These are phyloP conservation scores for Galerucella pusilla DNA, from an alignment of 2,888 invertebrate genomes.

Conservation along the genomic window DNA sequence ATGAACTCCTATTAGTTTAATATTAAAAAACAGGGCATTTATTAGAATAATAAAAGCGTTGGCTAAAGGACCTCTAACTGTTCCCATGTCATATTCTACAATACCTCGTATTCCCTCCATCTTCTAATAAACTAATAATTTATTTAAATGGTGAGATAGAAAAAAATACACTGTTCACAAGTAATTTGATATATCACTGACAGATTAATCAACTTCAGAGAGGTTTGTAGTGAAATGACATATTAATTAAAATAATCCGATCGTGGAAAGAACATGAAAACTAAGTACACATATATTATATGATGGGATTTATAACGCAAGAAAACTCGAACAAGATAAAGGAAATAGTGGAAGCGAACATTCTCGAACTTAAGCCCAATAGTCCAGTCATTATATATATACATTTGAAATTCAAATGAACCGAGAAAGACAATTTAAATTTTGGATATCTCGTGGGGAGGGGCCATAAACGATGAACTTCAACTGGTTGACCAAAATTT, in stretches of 20 bases:
- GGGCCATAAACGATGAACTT: too few relatives aligned
- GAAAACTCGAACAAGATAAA: too few relatives aligned
- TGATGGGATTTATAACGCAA: too few relatives aligned
- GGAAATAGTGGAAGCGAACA: too few relatives aligned
- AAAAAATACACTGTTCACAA: constrained; percentile 11
- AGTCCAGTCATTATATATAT: too few relatives aligned
- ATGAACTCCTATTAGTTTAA: constrained; percentile 48
- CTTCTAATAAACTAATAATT: constrained; percentile 18
- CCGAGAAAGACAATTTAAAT: too few relatives aligned
- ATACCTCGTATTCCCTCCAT: constrained; percentile 39
- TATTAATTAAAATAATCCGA: neutral
- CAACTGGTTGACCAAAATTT: too few relatives aligned
- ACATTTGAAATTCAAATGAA: too few relatives aligned
- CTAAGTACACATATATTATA: too few relatives aligned
- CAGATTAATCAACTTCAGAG: neutral
- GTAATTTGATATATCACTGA: constrained; percentile 25
- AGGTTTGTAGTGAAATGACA: neutral
- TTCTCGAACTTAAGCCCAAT: too few relatives aligned
- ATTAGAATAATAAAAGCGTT: constrained; percentile 54
- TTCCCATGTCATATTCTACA: constrained; percentile 49
- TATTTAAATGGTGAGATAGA: neutral
- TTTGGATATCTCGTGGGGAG: too few relatives aligned
- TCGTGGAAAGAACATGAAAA: neutral
- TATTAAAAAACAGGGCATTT: constrained; percentile 53
- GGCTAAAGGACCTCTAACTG: constrained; percentile 51